These are phyloP conservation scores for Dryococelus australis DNA, from an alignment of 2,888 invertebrate genomes.

Conservation along the genomic window DNA sequence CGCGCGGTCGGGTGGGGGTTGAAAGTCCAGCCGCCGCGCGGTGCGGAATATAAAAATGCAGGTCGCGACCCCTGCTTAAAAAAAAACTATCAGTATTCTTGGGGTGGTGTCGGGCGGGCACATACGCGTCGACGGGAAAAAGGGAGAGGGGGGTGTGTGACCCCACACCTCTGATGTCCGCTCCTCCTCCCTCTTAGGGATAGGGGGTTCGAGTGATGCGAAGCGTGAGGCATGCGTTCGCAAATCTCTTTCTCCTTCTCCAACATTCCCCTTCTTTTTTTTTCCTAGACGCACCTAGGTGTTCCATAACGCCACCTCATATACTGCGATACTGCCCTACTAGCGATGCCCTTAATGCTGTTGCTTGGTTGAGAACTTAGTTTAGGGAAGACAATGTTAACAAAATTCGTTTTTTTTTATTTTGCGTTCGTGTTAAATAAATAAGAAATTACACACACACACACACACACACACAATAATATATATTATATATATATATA, in stretches of 20 bases:
- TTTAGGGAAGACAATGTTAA: too few species aligned
- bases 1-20: not conserved
- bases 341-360: too few species aligned
- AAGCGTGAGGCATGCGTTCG: slow-evolving; percentile 51
- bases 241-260: not conserved
- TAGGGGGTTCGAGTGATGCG: slow-evolving; percentile 46
- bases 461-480: too few species aligned
- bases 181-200: not conserved
- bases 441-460: too few species aligned
- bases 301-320: not conserved
- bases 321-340: not conserved
- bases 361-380: too few species aligned
- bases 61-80: not conserved
- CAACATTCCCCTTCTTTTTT: too few species aligned
- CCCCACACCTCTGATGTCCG: too few species aligned
- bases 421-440: too few species aligned
- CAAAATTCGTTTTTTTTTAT: too few species aligned
- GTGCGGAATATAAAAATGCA: slow-evolving; percentile 19
- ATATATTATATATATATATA: too few species aligned
- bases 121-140: slow-evolving; percentile 25
- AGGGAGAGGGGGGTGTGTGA: not conserved
- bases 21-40: not conserved
- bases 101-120: slow-evolving; percentile 21
- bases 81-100: slow-evolving; percentile 29
- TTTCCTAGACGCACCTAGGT: not conserved